These are phyloP conservation scores for Achroia grisella DNA, from an alignment of 1,140 invertebrate species.

Conservation along the genomic window DNA sequence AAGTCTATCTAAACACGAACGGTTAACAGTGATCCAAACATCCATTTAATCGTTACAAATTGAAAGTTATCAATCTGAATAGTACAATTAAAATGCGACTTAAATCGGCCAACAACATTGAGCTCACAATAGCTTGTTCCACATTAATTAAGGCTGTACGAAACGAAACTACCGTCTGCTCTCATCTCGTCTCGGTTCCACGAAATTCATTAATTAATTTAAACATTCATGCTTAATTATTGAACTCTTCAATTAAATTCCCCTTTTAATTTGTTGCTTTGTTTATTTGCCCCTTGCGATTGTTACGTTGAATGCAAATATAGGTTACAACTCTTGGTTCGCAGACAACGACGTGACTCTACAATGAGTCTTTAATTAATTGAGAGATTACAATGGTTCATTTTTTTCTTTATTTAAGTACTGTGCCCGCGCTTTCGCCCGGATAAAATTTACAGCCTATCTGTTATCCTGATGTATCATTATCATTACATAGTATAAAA, in stretches of 20 bases:
- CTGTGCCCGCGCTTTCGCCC: no score
- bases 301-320: constrained; percentile 32
- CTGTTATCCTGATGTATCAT: no score
- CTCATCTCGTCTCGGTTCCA: constrained; percentile 19
- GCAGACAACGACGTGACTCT: no score
- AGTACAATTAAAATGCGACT: constrained; percentile 27
- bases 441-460: no score
- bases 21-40: no score
- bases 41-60: constrained; percentile 12
- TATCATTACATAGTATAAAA: no score
- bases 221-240: constrained; percentile 69
- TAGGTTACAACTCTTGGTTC: no score
- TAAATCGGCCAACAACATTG: constrained; percentile 42
- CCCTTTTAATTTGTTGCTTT: constrained; percentile 60
- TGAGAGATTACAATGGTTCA: no score
- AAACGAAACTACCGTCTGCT: no score
- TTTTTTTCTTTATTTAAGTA: no score
- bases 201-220: constrained; percentile 65
- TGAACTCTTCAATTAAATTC: constrained; percentile 60
- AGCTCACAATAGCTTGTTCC: constrained; percentile 15
- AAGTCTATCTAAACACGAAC: no score
- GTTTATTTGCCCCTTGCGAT: constrained; percentile 33
- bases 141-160: constrained; percentile 59
- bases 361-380: no score
- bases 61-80: constrained; percentile 22